phyloP scores from a whole-genome alignment of 2,113 vertebrate genomes.

The Hemiscyllium ocellatum region DNA sequence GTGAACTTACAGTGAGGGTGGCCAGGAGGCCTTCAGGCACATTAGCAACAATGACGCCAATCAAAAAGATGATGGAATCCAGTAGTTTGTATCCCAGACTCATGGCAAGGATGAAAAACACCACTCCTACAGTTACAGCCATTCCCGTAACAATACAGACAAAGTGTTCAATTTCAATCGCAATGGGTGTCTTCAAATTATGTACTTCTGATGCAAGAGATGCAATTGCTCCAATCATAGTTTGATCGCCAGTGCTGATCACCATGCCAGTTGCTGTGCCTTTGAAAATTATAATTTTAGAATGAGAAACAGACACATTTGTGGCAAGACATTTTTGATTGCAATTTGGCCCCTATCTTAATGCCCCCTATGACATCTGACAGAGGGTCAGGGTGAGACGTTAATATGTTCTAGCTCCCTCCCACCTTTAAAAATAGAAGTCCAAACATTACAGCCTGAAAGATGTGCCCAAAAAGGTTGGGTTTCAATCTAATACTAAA shows the following conservation, averaged over 20 bases:
- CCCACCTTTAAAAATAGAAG: neutral
- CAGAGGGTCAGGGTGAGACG: neutral
- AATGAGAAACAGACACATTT: neutral
- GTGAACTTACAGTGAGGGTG: conserved; percentile 64
- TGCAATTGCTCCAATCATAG: conserved; percentile 66
- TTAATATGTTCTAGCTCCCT: neutral
- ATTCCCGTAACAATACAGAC: conserved; percentile 66
- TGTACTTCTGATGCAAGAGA: conserved; percentile 60
- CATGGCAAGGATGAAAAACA: conserved; percentile 67
- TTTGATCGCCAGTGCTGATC: conserved; percentile 64
- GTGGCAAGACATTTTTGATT: neutral
- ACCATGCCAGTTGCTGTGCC: conserved; percentile 64
- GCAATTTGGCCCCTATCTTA: neutral
- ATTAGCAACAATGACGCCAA: conserved; percentile 70
- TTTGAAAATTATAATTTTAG: conserved; percentile 39
- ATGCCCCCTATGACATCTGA: neutral
- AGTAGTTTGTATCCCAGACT: conserved; percentile 58
- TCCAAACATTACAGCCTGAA: neutral
- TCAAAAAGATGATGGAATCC: conserved; percentile 68
- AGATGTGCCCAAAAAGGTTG: neutral
- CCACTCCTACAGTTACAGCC: conserved; percentile 57
- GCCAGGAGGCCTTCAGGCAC: conserved; percentile 69
- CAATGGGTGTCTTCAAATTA: conserved; percentile 67
- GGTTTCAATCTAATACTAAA: neutral
- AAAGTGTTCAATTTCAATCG: conserved; percentile 67